Evolutionary conservation across 2,888 invertebrate species (phyloP), one percentile per base, ranked within the genome.

Genomic region (Anodontia alba): DNA sequence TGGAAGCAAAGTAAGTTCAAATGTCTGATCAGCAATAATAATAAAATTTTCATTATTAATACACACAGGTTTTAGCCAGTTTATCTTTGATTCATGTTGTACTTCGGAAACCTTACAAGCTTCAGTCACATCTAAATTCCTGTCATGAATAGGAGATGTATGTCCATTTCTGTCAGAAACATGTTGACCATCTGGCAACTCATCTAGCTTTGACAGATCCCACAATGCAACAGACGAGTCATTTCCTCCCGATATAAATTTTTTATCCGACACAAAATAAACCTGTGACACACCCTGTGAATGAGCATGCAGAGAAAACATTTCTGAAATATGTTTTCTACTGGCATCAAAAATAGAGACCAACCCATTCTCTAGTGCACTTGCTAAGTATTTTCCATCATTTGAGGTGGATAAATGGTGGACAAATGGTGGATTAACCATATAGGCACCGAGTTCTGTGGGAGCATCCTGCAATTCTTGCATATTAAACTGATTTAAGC

Each of bases 391-490:
- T 78, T 83, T 86, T 0, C 91, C 91, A 76, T 88, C 83, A 5
- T 85, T 80, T 12, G 91, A 90, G 20, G 85, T 80, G 26, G 90
- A 85, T 7, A 93, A 78, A 67, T 91, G 90, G 67, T 94, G 93
- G 29, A 94, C 83, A 77, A 94, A 93, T 0, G 93, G 93, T 0
- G 93, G 94, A 78, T 92, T 94, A 17, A 94, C 87, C 89, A 94
- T 89, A 78, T 92, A 92, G 0, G 90, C 89, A 0, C 90, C 89
- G 7, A 83, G 78, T 38, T 91, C 90, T 5, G 87, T 87, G 0
- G 87, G 87, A 0, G 88, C 84, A 74, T 89, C 89, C 23, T 92
- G 86, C 29, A 92, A 67, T 73, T 93, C 93, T 57, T 92, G 91
- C 92, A 94, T 93, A 80, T 92, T 91, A 75, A 93, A 91, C 76